Evolutionary conservation across 2,797 vertebrate species (phyloP), one percentile per base, ranked within the genome.

Genomic region (Naso thynnoides): DNA sequence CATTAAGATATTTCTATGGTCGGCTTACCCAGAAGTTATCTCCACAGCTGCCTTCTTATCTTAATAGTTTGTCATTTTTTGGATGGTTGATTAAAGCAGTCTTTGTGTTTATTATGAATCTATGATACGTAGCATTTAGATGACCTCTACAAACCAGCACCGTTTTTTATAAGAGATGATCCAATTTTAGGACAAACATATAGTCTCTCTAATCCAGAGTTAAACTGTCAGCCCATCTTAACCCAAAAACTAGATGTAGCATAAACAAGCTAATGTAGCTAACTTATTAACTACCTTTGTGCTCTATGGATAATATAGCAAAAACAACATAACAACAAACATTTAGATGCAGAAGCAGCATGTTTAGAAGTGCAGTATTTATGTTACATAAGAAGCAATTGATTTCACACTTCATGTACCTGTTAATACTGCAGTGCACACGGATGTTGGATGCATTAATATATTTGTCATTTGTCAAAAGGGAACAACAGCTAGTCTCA

Each of bases 1-100:
- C 9, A 31, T 60, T 39, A 68, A 41, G 50, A 44, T 48, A 59
- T 64, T 48, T 65, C 39, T 45, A 27, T 57, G n/a, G 42, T 27
- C 3, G 39, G 44, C 14, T 18, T 61, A 68, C 41, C 24, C 39
- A 60, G 47, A 38, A 39, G n/a, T 66, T 59, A 58, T 70, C 47
- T 54, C 47, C 1, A 3, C 19, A 68, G 49, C 66, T 55, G 39
- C 48, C 26, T 33, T 15, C 31, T 50, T 59, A 67, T 65, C 50
- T 65, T 53, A 29, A 41, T 15, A 24, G 45, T 66, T 67, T 36
- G 57, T 64, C n/a, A 1, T 58, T 71, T 15, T 47, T 23, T 6
- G 24, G 53, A 78, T 56, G 57, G 2, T 76, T 72, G 50, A 63
- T 66, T n/a, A 48, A 73, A 45, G n/a, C 15, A 15, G 6, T 31